Evolutionary conservation across 2,888 invertebrate species (phyloP).

Genomic region (Drosophila setosimentum): DNA sequence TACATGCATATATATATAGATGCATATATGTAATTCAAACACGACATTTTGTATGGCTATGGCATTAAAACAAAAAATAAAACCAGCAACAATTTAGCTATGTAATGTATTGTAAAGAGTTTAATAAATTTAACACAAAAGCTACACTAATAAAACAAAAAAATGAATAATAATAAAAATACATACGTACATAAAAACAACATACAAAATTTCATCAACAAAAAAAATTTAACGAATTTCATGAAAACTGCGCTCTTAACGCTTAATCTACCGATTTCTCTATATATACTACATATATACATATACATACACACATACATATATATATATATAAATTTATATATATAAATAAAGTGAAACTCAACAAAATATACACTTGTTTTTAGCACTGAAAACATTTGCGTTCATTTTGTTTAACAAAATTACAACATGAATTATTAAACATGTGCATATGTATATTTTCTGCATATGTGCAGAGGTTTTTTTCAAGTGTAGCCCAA

Average conservation of each 20-base stretch:
- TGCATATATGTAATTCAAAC: conserved; percentile 28
- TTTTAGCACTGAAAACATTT: conserved; percentile 65
- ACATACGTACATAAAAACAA: conserved; percentile 15
- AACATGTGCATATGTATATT: conserved; percentile 32
- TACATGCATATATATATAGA: conserved; percentile 25
- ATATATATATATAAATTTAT: background rate
- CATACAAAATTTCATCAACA: conserved; percentile 40
- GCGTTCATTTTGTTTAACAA: conserved; percentile 64
- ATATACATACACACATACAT: conserved; percentile 32
- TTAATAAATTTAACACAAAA: conserved; percentile 65
- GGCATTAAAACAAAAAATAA: conserved; percentile 44
- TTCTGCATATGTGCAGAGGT: conserved; percentile 29
- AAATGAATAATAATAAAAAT: conserved; percentile 32
- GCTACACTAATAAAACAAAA: conserved; percentile 30
- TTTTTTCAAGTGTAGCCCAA: conserved; percentile 31
- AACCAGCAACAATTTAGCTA: conserved; percentile 65
- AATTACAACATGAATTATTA: conserved; percentile 19
- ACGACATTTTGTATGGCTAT: conserved; percentile 77
- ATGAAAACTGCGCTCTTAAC: conserved; percentile 57
- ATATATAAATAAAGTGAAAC: conserved; percentile 31
- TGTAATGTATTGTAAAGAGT: conserved; percentile 76
- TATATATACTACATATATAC: conserved; percentile 48
- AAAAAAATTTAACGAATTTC: conserved; percentile 70
- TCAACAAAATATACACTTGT: conserved; percentile 50
- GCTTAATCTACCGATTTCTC: conserved; percentile 68